Base-by-base conservation (phyloP, 1,140 invertebrate species). In the Heliconius hermathena region DNA sequence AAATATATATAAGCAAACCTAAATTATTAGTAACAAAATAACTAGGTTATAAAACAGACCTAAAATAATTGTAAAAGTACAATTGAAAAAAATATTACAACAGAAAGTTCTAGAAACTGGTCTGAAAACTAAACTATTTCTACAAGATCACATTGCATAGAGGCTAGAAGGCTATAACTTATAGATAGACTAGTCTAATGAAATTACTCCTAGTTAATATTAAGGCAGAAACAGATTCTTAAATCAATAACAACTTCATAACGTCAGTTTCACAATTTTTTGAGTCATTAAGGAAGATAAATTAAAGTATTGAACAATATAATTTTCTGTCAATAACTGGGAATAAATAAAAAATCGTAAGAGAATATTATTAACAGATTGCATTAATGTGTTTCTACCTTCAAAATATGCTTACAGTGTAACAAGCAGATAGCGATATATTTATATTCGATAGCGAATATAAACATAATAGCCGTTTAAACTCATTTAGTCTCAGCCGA, bases 61-160 rank as follows among this genome's bases (percentile, higher is more conserved):
- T 57, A 57, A 22, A 57, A 57, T 9, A 57, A 9, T 22, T 9
- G n/a, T 22, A 22, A 57, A n/a, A 22, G 8, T 57, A 11, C 8
- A 57, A n/a, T 57, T n/a, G n/a, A 22, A 57, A 66, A 20, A 29
- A 66, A 66, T 13, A 26, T 66, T 26, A 66, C n/a, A 66, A 29
- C 9, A n/a, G 8, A 26, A 66, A 6, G 2, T 13, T 66, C 1
- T 22, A 72, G 81, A 84, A 87, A 82, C 89, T 85, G 85, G 83
- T 81, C 84, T 81, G 78, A 85, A 87, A 79, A 88, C 70, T 83
- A 80, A 85, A 83, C 87, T 92, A 90, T 66, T 13, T 81, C 90
- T 93, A 93, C 79, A 92, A 92, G 89, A 93, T 93, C 91, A 92
- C 91, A 92, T 88, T 89, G 90, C 86, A 83, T 87, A 90, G 83